Conservation (phyloP, 2,113 vertebrate species). For the Noturus placidus region DNA sequence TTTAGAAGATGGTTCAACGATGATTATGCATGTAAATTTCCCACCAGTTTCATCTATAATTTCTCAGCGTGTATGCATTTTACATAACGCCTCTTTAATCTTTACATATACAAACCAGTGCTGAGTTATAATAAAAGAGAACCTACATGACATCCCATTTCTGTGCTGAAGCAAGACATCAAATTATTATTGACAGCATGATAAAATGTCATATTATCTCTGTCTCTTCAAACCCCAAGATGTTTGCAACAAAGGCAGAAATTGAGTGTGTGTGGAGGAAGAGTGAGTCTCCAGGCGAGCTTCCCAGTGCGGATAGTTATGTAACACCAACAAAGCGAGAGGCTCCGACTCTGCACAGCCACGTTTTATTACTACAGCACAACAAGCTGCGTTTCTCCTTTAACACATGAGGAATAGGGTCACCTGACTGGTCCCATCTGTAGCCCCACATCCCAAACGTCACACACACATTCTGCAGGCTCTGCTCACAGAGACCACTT, state of each 20-base stretch:
- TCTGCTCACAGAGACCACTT: neutral
- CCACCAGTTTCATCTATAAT: neutral
- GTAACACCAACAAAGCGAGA: slow-evolving; percentile 33
- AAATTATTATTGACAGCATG: slow-evolving; percentile 30
- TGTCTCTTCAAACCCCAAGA: neutral
- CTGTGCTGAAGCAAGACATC: neutral
- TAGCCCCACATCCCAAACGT: neutral
- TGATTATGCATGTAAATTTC: neutral
- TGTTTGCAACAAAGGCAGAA: neutral
- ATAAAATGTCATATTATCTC: slow-evolving; percentile 25
- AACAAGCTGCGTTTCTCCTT: slow-evolving; percentile 17
- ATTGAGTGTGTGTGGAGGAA: slow-evolving; percentile 15
- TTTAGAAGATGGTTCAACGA: neutral
- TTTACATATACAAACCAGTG: neutral
- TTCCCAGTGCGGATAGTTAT: slow-evolving; percentile 46
- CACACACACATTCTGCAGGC: neutral
- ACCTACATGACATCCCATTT: neutral
- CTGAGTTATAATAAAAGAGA: slow-evolving; percentile 18
- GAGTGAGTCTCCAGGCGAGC: slow-evolving; percentile 22
- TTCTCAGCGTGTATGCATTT: neutral
- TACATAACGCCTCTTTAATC: slow-evolving; percentile 20
- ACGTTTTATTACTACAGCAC: slow-evolving; percentile 34
- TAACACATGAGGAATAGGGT: slow-evolving; percentile 15
- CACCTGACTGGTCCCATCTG: slow-evolving; percentile 18
- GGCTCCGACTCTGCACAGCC: slow-evolving; percentile 16